Conservation (phyloP, 2,888 invertebrate genomes). For the Anticlea derivata region DNA sequence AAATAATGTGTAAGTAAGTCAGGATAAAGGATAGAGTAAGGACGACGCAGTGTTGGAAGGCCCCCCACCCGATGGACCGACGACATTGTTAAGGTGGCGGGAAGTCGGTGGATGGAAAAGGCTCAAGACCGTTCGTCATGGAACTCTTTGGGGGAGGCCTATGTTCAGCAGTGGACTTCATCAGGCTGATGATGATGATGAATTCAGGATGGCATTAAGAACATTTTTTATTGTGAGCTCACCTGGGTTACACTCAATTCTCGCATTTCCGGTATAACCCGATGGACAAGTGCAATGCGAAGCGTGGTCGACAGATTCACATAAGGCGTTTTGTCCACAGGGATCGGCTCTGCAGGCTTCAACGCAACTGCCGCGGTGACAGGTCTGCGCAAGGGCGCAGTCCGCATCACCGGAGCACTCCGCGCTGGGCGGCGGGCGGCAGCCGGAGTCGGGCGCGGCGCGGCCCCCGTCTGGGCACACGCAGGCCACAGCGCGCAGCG, state of each 20-base stretch:
- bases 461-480: slow-evolving; percentile 93
- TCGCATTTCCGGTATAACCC: slow-evolving; percentile 91
- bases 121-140: too few relatives aligned
- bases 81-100: too few relatives aligned
- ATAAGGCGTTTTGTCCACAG: slow-evolving; percentile 93
- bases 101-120: too few relatives aligned
- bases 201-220: too few relatives aligned
- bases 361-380: slow-evolving; percentile 89
- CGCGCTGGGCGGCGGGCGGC: slow-evolving; percentile 84
- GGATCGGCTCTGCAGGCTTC: slow-evolving; percentile 90
- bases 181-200: too few relatives aligned
- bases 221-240: slow-evolving; percentile 42
- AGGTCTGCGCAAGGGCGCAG: slow-evolving; percentile 89
- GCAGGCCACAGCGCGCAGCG: slow-evolving; percentile 93
- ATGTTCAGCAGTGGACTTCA: too few relatives aligned
- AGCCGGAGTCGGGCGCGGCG: slow-evolving; percentile 88
- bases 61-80: too few relatives aligned
- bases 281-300: slow-evolving; percentile 91
- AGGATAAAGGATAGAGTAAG: too few relatives aligned
- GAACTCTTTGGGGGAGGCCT: too few relatives aligned
- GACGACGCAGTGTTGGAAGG: too few relatives aligned
- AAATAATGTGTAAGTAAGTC: too few relatives aligned
- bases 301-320: slow-evolving; percentile 89
- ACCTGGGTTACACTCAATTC: slow-evolving; percentile 89
- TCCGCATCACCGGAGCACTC: slow-evolving; percentile 90